Evolutionary conservation across 2,797 vertebrate species (phyloP).

Genomic region (Gouania willdenowi): DNA sequence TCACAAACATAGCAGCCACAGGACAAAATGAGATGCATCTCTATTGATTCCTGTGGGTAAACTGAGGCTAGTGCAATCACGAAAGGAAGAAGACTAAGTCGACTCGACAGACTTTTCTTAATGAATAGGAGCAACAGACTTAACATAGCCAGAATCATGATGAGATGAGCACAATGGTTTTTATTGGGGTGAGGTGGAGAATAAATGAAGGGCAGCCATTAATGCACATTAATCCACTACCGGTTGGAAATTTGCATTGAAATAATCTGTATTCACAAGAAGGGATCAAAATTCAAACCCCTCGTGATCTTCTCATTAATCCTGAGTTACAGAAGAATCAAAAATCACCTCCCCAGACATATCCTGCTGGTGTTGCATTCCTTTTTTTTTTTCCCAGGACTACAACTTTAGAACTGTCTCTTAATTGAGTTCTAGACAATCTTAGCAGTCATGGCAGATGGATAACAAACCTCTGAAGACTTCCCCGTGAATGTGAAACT

Average conservation of each 20-base stretch:
- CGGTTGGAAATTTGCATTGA: too few species aligned
- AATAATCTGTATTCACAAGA: too few species aligned
- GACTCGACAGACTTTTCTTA: background rate
- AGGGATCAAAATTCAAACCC: conserved; percentile 1
- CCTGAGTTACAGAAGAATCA: conserved; percentile 3
- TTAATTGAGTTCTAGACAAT: conserved; percentile 54
- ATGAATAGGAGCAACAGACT: conserved; percentile 6
- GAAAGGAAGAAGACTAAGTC: background rate
- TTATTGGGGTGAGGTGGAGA: conserved; percentile 1
- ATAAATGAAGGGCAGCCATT: background rate
- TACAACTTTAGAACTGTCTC: conserved; percentile 22
- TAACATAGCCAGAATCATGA: conserved; percentile 7
- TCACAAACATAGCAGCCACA: conserved; percentile 29
- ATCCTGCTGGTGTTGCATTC: too few species aligned
- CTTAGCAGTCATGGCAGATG: conserved; percentile 15
- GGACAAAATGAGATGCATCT: conserved; percentile 46
- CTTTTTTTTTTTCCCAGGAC: conserved; percentile 14
- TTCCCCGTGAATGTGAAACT: conserved; percentile 39
- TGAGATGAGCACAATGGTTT: conserved; percentile 4
- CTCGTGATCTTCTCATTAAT: conserved; percentile 13
- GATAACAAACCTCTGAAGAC: conserved; percentile 36
- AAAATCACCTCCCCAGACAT: too few species aligned
- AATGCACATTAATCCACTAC: too few species aligned
- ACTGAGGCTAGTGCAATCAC: conserved; percentile 22
- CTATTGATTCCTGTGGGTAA: conserved; percentile 40